Percentiles rank a stretch among this genome's conserved stretches.
Evolutionary conservation across 2,797 vertebrate species (phyloP).

Genomic region (Gallinago solitaria): DNA sequence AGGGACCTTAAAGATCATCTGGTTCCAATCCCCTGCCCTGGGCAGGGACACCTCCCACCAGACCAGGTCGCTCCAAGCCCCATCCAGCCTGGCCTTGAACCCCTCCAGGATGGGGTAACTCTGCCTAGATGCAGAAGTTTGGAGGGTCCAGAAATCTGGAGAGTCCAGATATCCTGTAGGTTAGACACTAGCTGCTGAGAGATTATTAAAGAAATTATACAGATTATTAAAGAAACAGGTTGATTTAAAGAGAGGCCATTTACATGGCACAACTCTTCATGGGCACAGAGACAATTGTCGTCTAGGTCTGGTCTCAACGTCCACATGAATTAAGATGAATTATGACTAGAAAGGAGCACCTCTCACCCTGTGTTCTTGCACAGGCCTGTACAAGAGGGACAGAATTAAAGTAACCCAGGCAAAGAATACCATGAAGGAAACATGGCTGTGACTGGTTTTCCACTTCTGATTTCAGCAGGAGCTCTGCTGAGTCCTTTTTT

Average conservation of each 20-base stretch:
- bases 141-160: not conserved
- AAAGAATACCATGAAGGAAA: not conserved
- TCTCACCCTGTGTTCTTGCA: not conserved
- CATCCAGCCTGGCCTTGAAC: too few species aligned
- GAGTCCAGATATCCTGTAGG: not conserved
- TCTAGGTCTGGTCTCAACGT: not conserved
- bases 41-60: too few species aligned
- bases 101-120: too few species aligned
- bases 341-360: not conserved
- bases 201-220: not conserved
- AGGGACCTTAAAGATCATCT: too few species aligned
- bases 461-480: not conserved
- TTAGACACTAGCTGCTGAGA: not conserved
- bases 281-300: not conserved
- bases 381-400: not conserved
- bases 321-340: not conserved
- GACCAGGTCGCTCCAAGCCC: too few species aligned
- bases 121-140: not conserved
- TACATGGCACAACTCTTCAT: not conserved
- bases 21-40: too few species aligned
- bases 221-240: not conserved
- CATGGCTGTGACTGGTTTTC: not conserved
- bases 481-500: not conserved
- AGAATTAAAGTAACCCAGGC: not conserved
- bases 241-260: not conserved